Evolutionary conservation across 2,888 invertebrate genomes (phyloP), one percentile per base, ranked within the genome.

Genomic region (Syrphus vitripennis): DNA sequence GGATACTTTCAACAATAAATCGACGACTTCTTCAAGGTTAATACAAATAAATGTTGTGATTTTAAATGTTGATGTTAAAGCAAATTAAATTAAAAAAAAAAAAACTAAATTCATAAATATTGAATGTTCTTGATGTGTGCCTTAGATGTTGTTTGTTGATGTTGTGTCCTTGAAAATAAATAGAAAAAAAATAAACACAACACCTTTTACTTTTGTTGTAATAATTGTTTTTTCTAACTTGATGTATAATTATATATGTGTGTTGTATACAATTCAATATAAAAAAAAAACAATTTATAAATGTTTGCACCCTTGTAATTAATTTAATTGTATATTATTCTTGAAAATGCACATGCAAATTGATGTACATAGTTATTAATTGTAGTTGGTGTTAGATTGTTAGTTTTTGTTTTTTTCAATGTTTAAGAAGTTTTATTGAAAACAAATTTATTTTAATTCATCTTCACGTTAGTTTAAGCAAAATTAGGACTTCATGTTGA

Each of bases 71-170:
- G 77, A 82, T 86, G 86, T 86, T 86, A 77, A 86, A 50, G 48
- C 67, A 72, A 81, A 65, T 75, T 75, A 26, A 59, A 74, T 34
- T 29, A 63, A 61, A 71, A 69, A 29, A 59, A 75, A 59, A 31
- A 65, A 4, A 14, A 72, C 48, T 40, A 45, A 19, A 55, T n/a
- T n/a, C n/a, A 1, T 45, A 48, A 9, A 50, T 16, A 14, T 34
- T 26, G 14, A 21, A 42, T 82, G 69, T 69, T 57, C 71, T 82
- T 57, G 42, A 84, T 80, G 74, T 86, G 86, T 55, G 86, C 77
- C 72, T 86, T 86, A 69, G 82, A 86, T 82, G 86, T 86, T 86
- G 76, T 77, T 82, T 86, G 74, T 86, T 86, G 75, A 82, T 86
- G 86, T 86, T 86, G 82, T 86, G 77, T 70, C 79, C 34, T 72